Evolutionary conservation across 2,113 vertebrate species (phyloP).

Genomic region (Carettochelys insculpta): DNA sequence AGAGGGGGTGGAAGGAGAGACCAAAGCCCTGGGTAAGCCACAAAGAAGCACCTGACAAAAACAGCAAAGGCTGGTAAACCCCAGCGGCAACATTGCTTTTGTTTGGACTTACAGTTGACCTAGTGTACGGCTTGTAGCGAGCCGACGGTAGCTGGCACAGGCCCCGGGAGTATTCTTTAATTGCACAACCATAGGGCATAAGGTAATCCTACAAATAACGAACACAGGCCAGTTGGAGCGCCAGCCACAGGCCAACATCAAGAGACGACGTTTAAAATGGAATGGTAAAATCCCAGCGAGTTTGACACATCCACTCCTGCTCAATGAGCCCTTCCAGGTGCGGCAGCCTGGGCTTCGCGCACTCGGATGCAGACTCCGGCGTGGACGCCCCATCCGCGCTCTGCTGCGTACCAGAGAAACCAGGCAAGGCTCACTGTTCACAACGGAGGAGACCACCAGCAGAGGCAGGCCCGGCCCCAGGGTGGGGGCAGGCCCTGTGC

Average conservation of each 20-base stretch:
- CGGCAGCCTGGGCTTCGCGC: background rate
- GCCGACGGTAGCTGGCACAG: constrained; percentile 70
- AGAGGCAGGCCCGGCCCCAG: no score
- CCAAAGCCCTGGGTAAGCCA: background rate
- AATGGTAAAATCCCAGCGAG: no score
- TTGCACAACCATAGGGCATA: constrained; percentile 75
- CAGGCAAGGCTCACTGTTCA: background rate
- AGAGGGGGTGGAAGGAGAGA: background rate
- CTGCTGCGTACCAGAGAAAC: background rate
- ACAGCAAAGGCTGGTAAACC: background rate
- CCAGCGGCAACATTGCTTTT: constrained; percentile 61
- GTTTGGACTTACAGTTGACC: constrained; percentile 74
- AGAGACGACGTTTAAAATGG: rapidly evolving
- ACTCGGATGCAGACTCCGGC: no score
- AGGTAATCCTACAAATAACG: constrained; percentile 78
- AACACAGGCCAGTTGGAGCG: constrained; percentile 69
- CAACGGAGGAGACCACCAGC: no score
- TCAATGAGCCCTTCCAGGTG: background rate
- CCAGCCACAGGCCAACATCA: background rate
- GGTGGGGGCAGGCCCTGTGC: no score
- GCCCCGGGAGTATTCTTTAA: constrained; percentile 76
- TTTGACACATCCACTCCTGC: no score
- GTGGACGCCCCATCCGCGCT: no score
- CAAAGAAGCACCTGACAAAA: background rate
- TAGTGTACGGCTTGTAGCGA: constrained; percentile 75